phyloP scores from a whole-genome alignment of 2,888 invertebrate genomes.

The Coremacera marginata region DNA sequence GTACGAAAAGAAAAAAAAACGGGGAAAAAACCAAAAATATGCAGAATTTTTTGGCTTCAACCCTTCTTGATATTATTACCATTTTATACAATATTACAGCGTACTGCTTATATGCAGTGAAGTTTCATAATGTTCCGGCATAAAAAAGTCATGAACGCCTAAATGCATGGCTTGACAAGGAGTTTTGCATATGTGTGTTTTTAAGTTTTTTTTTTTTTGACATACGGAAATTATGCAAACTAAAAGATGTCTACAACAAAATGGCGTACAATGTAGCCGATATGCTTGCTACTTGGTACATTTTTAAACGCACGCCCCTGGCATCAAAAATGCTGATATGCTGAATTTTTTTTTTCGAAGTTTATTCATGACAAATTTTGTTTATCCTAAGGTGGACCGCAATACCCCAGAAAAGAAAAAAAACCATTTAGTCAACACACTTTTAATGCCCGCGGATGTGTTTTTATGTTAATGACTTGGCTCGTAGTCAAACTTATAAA shows the following conservation, averaged over 20 bases:
- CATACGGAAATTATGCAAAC: conserved; percentile 5
- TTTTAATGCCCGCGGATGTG: conserved; percentile 15
- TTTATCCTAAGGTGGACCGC: conserved; percentile 14
- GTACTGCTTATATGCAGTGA: background rate
- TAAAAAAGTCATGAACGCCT: background rate
- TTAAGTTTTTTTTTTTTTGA: background rate
- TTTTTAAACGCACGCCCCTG: background rate
- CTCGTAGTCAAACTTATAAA: background rate
- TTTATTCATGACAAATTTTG: background rate
- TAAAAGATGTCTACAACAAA: background rate
- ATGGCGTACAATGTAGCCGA: background rate
- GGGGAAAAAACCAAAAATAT: background rate
- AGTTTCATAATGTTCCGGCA: background rate
- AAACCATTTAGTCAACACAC: background rate
- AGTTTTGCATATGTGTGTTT: too few species aligned
- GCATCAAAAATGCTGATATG: background rate
- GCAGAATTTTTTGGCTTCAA: background rate
- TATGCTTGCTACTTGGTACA: background rate
- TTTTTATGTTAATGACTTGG: conserved; percentile 22
- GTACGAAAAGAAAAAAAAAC: background rate
- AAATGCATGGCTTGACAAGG: background rate
- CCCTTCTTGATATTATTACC: background rate
- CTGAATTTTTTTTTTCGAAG: background rate
- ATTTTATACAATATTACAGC: background rate
- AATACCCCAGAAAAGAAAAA: background rate